phyloP scores from a whole-genome alignment of 2,888 invertebrate genomes.

The Eumerus sabulonum region DNA sequence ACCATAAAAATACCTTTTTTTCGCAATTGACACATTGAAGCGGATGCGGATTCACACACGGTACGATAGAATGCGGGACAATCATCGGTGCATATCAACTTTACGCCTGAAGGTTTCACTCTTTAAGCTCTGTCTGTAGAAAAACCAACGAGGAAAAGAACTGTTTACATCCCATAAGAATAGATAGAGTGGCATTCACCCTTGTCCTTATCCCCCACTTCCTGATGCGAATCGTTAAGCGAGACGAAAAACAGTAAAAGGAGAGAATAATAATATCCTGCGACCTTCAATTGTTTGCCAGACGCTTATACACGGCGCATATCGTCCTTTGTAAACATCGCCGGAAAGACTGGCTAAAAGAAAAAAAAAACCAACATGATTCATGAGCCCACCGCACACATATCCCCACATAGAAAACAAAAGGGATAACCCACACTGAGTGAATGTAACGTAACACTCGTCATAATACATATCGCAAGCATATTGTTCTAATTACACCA shows the following conservation, averaged over 20 bases:
- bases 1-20: constrained; percentile 17
- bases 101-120: constrained; percentile 58
- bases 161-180: constrained; percentile 56
- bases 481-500: constrained; percentile 59
- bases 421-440: constrained; percentile 40
- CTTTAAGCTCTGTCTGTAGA: constrained; percentile 50
- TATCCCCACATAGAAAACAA: constrained; percentile 3
- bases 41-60: constrained; percentile 25
- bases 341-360: constrained; percentile 8
- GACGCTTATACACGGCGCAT: constrained; percentile 63
- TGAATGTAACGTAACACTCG: constrained; percentile 57
- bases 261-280: constrained; percentile 51
- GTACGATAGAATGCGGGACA: constrained; percentile 24
- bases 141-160: constrained; percentile 34
- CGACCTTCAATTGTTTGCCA: constrained; percentile 68
- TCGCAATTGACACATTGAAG: constrained; percentile 61
- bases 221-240: neutral
- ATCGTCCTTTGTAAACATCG: constrained; percentile 57
- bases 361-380: constrained; percentile 35
- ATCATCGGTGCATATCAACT: constrained; percentile 53
- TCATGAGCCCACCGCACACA: constrained; percentile 59
- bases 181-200: constrained; percentile 53
- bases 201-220: constrained; percentile 37
- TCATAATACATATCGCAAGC: constrained; percentile 36
- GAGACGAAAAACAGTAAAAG: neutral